Evolutionary conservation across 2,888 invertebrate species (phyloP), one percentile per base, ranked within the genome.

Genomic region (Nasonovia ribisnigri): DNA sequence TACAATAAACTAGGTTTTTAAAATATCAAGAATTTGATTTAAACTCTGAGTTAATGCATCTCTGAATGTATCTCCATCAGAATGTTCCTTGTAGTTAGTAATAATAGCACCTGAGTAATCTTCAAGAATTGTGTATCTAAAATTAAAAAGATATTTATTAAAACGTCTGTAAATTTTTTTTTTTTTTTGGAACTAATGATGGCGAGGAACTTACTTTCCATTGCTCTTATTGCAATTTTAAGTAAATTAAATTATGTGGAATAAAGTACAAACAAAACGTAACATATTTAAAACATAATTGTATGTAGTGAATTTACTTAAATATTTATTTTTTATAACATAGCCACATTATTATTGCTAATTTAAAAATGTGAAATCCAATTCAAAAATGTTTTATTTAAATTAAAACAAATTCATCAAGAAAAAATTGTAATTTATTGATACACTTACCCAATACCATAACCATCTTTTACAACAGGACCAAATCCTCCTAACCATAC

Each of bases 401-500:
- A 67, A n/a, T 67, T 57, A n/a, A n/a, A 67, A n/a, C 13, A 16
- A 67, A n/a, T n/a, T 67, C 67, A 67, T n/a, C n/a, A n/a, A 5
- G n/a, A 67, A 16, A n/a, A n/a, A n/a, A 67, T 51, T 29, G 54
- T 67, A 51, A 51, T 77, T 42, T 84, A 51, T 42, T 67, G 3
- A 51, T 51, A 43, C 43, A 96, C 97, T 96, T 97, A 99, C 97
- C 97, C 99, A 95, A 99, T 97, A 86, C 99, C 99, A 95, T 98
- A 98, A 11, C 99, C 99, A 96, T 99, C 97, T 92, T 96, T 96
- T 0, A 97, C 97, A 16, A 99, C 99, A 0, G 99, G 99, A 0
- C 99, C 99, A 96, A 99, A 99, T 0, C 98, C 98, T 51, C 99
- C 99, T 48, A 98, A 97, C 95, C 97, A 96, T 26, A 99, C 97